phyloP scores from a whole-genome alignment of 2,113 vertebrate genomes.

The Bujurquina vittata region DNA sequence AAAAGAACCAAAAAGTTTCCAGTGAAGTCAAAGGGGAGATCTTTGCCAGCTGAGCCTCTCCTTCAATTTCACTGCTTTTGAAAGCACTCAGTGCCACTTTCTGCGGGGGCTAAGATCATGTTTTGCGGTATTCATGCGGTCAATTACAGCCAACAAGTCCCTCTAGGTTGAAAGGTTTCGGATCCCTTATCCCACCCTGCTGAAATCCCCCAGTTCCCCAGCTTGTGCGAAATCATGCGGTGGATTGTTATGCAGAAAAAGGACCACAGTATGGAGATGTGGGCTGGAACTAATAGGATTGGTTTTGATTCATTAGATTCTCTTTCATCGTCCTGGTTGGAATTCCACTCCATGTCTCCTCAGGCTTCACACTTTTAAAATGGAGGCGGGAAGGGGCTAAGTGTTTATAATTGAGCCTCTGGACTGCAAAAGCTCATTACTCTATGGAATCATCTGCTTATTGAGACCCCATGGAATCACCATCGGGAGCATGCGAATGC shows the following conservation, averaged over 20 bases:
- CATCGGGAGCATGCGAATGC: constrained; percentile 32
- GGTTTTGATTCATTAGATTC: constrained; percentile 87
- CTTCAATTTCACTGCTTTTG: not conserved
- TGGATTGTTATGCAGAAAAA: constrained; percentile 72
- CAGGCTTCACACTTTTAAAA: constrained; percentile 76
- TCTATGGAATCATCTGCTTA: constrained; percentile 52
- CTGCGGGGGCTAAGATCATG: constrained; percentile 39
- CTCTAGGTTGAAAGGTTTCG: constrained; percentile 51
- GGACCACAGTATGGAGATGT: constrained; percentile 78
- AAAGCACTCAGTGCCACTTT: constrained; percentile 8
- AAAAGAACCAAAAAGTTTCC: not conserved
- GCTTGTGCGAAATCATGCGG: constrained; percentile 74
- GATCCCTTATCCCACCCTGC: constrained; percentile 39
- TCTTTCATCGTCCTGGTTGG: constrained; percentile 85
- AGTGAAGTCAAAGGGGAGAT: not conserved
- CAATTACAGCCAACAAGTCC: constrained; percentile 68
- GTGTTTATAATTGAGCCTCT: constrained; percentile 72
- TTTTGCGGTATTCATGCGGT: constrained; percentile 61
- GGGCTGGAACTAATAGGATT: constrained; percentile 88
- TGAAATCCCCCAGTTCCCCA: constrained; percentile 56
- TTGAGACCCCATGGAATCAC: constrained; percentile 41
- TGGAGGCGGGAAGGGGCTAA: constrained; percentile 54
- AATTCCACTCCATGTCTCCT: constrained; percentile 83
- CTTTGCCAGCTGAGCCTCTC: not conserved
- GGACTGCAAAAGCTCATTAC: constrained; percentile 57